Base-by-base conservation (phyloP, 2,113 vertebrate species). In the Arothron firmamentum region DNA sequence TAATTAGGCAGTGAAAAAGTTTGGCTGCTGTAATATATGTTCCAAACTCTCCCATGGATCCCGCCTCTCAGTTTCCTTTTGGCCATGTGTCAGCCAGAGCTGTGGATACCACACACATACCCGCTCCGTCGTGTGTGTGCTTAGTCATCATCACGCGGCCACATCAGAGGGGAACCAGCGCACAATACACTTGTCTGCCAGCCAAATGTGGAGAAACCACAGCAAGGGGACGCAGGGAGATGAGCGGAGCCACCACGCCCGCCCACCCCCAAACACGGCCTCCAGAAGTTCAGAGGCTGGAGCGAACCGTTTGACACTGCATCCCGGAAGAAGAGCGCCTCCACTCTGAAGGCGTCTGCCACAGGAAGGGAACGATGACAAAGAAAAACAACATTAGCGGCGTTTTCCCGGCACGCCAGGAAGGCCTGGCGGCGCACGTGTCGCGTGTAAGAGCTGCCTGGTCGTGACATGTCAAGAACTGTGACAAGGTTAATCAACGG, bases 191-290 rank as follows among this genome's bases (percentile, higher is more conserved):
- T 81, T 77, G 79, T 78, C 77, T 86, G 82, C 59, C 56, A 64
- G 82, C 80, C 80, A 85, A 87, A 80, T 85, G 80, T 74, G 65
- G 62, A 62, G 56, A 66, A 76, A 79, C 82, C 85, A 82, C 85
- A 83, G 78, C 77, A 68, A 62, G 76, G 58, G 72, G 73, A 85
- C 80, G 9, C 73, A 80, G 71, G 72, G 77, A 70, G 77, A 70
- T 64, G 63, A 23, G 59, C 56, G 52, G 59, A 65, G 13, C 58
- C 46, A 34, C 47, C 48, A 23, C 6, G 25, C 6, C 13, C 54
- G 15, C 31, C 25, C 25, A 28, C 60, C 67, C 43, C 10, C 41
- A 43, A 42, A 57, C 52, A 59, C 55, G 52, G 52, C 62, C 55
- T 75, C 73, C 69, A 67, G 70, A 79, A 67, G 77, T 75, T 67